Conservation (phyloP, 2,113 vertebrate genomes). For the Lates calcarifer region DNA sequence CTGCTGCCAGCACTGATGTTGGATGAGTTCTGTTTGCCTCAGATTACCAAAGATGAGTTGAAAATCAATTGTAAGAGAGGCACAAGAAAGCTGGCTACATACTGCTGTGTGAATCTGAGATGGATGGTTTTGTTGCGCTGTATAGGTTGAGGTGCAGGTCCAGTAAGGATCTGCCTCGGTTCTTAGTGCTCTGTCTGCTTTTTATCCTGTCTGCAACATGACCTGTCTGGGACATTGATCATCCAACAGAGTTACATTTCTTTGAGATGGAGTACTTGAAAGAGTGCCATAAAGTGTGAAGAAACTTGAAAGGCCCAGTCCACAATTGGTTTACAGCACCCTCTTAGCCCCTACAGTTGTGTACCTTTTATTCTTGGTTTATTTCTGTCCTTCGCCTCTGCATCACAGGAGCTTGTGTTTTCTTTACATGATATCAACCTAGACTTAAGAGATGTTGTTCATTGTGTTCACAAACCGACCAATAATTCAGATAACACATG, state of each 20-base stretch:
- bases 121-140: slow-evolving; percentile 6
- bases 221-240: slow-evolving; percentile 12
- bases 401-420: not conserved
- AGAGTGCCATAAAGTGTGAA: not conserved
- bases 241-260: slow-evolving; percentile 3
- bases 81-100: slow-evolving; percentile 15
- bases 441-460: not conserved
- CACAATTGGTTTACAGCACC: not conserved
- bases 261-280: slow-evolving; percentile 25
- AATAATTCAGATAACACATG: not conserved
- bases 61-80: slow-evolving; percentile 41
- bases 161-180: not conserved
- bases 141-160: slow-evolving; percentile 17
- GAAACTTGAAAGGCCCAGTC: not conserved
- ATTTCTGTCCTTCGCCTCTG: not conserved
- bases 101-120: slow-evolving; percentile 7
- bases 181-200: slow-evolving; percentile 17
- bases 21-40: slow-evolving; percentile 50
- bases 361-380: not conserved
- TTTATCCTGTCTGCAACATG: slow-evolving; percentile 22
- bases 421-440: not conserved
- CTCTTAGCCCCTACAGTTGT: not conserved
- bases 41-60: slow-evolving; percentile 47
- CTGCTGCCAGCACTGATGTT: slow-evolving; percentile 42
- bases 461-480: not conserved